These are phyloP conservation scores for Blennius ocellaris DNA, from an alignment of 2,113 vertebrate genomes.

Conservation along the genomic window DNA sequence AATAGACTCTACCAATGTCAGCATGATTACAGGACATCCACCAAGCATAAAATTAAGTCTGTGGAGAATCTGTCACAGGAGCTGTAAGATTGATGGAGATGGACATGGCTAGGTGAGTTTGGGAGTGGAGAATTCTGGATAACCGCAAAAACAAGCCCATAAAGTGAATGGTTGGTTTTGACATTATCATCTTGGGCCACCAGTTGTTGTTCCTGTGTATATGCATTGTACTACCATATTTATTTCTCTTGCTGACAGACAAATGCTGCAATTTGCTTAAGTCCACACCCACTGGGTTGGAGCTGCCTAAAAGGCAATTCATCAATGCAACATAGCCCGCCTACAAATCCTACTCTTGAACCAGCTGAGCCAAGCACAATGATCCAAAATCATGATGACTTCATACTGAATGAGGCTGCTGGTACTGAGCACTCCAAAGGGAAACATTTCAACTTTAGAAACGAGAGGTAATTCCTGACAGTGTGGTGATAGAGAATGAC, in stretches of 20 bases:
- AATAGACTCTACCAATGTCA: slow-evolving; percentile 32
- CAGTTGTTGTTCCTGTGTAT: slow-evolving; percentile 15
- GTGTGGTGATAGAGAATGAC: slow-evolving; percentile 21
- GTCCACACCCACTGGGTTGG: slow-evolving; percentile 30
- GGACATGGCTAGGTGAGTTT: slow-evolving; percentile 29
- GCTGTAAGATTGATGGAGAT: slow-evolving; percentile 51
- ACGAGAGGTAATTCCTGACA: slow-evolving; percentile 46
- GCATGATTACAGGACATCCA: slow-evolving; percentile 44
- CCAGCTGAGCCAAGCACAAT: slow-evolving; percentile 33
- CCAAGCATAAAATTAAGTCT: slow-evolving; percentile 47
- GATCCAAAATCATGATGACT: slow-evolving; percentile 35
- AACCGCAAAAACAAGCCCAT: slow-evolving; percentile 8
- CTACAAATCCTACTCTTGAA: slow-evolving; percentile 38
- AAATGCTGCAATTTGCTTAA: slow-evolving; percentile 40
- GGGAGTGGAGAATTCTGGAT: slow-evolving; percentile 39
- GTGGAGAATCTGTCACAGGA: slow-evolving; percentile 43
- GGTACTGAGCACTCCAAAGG: slow-evolving; percentile 28
- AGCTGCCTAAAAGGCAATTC: slow-evolving; percentile 31
- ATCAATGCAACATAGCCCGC: slow-evolving; percentile 45
- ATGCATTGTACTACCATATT: slow-evolving; percentile 9
- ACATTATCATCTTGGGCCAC: slow-evolving; percentile 22
- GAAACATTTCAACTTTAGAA: slow-evolving; percentile 49
- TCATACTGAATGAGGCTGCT: slow-evolving; percentile 38
- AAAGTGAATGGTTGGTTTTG: slow-evolving; percentile 13
- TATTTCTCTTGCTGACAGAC: slow-evolving; percentile 38